Base-by-base conservation (phyloP, 1,140 invertebrate species). In the Pseudomyrmex flavicornis region DNA sequence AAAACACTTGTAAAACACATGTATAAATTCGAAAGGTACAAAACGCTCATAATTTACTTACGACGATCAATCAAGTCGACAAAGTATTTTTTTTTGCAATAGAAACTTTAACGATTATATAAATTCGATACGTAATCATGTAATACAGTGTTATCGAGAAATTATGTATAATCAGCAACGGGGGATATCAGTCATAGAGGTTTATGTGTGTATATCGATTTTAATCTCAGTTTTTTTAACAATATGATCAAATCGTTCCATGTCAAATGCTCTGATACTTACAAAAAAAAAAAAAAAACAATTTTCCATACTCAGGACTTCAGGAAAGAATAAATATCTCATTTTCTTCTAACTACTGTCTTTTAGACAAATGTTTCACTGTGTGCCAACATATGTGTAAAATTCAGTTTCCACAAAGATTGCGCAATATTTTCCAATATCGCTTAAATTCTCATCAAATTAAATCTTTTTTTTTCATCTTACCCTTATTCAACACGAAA, bases 401-500 rank as follows among this genome's bases (percentile, higher is more conserved):
- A 76, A 75, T n/a, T 8, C 7, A 65, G 17, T 48, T 22, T 10
- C 3, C 2, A 35, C 10, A 66, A 65, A 66, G 54, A 12, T 65
- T 65, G 35, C 35, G 15, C 17, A 12, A 44, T 56, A n/a, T 12
- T 48, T 10, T 68, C 13, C 3, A 20, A 68, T 58, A 54, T 68
- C 12, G 8, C 8, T 20, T 48, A 8, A 26, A 69, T 68, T 76
- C 20, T 3, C 0, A 12, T 68, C 46, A 52, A 77, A 54, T 17
- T 22, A 77, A n/a, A 15, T 65, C 50, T 35, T n/a, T 54, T 26
- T 26, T 9, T 62, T 12, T 68, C 26, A 75, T 48, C 46, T 13
- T 9, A 26, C 12, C 17, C 5, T 13, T 17, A 68, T 77, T 77
- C 13, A 77, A 77, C 13, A 65, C 65, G 8, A 22, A 76, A 65